Percentiles rank a stretch among this genome's conserved stretches.
Conservation (phyloP, 2,797 vertebrate genomes). For the Enteromius thamalakanensis region DNA sequence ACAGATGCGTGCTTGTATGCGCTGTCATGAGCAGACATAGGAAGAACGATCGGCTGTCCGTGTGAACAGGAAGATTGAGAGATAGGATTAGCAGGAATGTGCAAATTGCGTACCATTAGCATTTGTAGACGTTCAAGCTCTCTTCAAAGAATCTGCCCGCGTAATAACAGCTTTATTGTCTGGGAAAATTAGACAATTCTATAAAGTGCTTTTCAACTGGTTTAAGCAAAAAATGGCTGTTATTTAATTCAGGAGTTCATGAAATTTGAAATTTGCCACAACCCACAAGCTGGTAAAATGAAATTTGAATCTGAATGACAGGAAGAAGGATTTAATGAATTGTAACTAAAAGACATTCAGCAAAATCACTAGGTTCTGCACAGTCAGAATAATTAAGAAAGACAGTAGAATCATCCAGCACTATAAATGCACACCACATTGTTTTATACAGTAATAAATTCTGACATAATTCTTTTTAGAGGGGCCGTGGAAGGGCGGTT, state of each 20-base stretch:
- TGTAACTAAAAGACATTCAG: not conserved
- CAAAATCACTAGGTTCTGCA: not conserved
- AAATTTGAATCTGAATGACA: not conserved
- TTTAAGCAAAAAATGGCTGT: not conserved
- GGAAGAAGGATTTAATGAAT: not conserved
- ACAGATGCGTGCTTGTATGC: slow-evolving; percentile 51
- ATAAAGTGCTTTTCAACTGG: not conserved
- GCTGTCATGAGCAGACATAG: slow-evolving; percentile 43
- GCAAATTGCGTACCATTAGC: slow-evolving; percentile 20
- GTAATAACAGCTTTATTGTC: not conserved
- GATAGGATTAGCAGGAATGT: slow-evolving; percentile 18
- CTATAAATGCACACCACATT: not conserved
- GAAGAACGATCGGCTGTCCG: slow-evolving; percentile 36
- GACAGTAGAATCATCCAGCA: not conserved
- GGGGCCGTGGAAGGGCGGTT: no score
- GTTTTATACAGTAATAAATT: not conserved
- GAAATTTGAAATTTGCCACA: slow-evolving; percentile 7
- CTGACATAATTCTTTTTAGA: not conserved
- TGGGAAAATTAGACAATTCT: not conserved
- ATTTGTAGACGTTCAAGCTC: slow-evolving; percentile 1
- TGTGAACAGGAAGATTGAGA: slow-evolving; percentile 34
- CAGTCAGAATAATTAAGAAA: not conserved
- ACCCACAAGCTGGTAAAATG: not conserved
- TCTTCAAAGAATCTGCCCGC: not conserved
- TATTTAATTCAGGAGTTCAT: not conserved